These are phyloP conservation scores for Teleogryllus oceanicus DNA, from an alignment of 2,888 invertebrate genomes.

Conservation along the genomic window DNA sequence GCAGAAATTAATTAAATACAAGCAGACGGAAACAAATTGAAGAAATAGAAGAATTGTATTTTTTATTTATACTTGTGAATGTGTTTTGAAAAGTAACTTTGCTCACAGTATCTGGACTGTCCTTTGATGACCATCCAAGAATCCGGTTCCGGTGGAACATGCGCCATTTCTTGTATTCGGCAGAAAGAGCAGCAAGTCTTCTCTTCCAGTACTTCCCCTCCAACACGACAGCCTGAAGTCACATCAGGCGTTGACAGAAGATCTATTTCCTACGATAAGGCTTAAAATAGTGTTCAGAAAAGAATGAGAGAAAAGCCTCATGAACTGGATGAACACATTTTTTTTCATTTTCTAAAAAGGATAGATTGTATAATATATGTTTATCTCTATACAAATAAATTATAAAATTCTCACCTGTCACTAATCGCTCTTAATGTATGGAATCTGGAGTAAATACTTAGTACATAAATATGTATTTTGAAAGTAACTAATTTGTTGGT, in stretches of 20 bases:
- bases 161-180: slow-evolving; percentile 99
- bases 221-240: slow-evolving; percentile 81
- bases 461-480: too few relatives aligned
- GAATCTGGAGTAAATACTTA: too few relatives aligned
- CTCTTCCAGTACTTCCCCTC: slow-evolving; percentile 99
- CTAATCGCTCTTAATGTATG: too few relatives aligned
- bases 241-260: neutral
- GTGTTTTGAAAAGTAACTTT: slow-evolving; percentile 36
- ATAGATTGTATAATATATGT: too few relatives aligned
- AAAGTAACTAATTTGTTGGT: too few relatives aligned
- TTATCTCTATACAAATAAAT: too few relatives aligned
- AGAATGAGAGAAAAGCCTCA: too few relatives aligned
- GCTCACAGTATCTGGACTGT: slow-evolving; percentile 72
- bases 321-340: too few relatives aligned
- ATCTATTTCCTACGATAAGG: neutral
- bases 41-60: neutral
- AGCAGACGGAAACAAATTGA: too few relatives aligned
- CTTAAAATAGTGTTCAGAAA: neutral
- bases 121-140: slow-evolving; percentile 69
- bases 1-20: too few relatives aligned
- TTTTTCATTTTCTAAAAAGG: too few relatives aligned
- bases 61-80: slow-evolving; percentile 19
- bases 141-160: slow-evolving; percentile 81
- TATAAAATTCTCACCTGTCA: too few relatives aligned
- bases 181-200: slow-evolving; percentile 90